Percentiles rank a stretch among this genome's conserved stretches.
Evolutionary conservation across 2,113 vertebrate species (phyloP).

Genomic region (Pseudorhombus dupliciocellatus): DNA sequence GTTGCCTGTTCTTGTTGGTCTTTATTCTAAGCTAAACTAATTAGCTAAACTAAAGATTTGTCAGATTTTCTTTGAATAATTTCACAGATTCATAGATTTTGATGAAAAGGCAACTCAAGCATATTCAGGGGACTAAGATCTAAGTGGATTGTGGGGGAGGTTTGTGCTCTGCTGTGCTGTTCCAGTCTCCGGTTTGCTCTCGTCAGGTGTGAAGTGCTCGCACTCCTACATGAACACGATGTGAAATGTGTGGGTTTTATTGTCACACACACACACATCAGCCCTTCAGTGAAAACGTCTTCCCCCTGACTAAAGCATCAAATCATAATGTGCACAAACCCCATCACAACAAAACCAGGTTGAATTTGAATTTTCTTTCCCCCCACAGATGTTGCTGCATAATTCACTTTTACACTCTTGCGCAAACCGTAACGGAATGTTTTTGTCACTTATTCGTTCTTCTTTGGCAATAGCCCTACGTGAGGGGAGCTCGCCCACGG

Average conservation of each 20-base stretch:
- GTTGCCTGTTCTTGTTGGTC: not conserved
- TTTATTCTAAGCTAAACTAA: not conserved
- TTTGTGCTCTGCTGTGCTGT: too few relatives aligned
- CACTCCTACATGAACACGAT: not conserved
- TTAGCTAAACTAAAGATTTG: not conserved
- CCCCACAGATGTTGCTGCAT: not conserved
- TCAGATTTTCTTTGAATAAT: too few relatives aligned
- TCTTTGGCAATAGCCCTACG: conserved; percentile 27
- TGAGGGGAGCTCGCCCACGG: conserved; percentile 14
- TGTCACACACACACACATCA: too few relatives aligned
- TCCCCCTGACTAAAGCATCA: not conserved
- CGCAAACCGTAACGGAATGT: conserved; percentile 6
- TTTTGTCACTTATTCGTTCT: conserved; percentile 52
- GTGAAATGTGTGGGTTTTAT: not conserved
- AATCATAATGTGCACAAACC: not conserved
- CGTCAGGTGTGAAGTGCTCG: not conserved
- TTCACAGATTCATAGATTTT: too few relatives aligned
- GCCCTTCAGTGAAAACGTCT: not conserved
- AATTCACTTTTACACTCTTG: conserved; percentile 10
- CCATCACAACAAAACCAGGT: not conserved
- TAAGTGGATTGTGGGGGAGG: too few relatives aligned
- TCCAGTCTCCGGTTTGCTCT: not conserved
- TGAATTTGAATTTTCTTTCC: not conserved
- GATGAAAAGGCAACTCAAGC: too few relatives aligned
- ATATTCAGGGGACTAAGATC: too few relatives aligned